Evolutionary conservation across 2,113 vertebrate species (phyloP).

Genomic region (Thamnophis sirtalis): DNA sequence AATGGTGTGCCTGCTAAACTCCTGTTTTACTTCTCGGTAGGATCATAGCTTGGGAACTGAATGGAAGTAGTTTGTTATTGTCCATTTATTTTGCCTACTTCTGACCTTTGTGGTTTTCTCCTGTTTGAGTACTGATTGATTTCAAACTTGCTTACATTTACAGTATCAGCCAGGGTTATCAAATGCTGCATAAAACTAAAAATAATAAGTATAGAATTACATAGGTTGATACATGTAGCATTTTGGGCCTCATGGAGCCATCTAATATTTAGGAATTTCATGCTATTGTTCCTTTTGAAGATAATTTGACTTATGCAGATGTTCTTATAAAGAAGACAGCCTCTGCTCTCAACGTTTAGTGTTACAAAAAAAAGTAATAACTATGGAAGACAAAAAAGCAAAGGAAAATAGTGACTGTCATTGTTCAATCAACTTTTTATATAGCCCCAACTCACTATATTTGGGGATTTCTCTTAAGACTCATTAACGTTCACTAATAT

Average conservation of each 20-base stretch:
- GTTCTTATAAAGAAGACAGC: not conserved
- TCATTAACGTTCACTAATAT: not conserved
- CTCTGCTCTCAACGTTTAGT: not conserved
- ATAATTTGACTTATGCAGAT: not conserved
- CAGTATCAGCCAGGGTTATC: not conserved
- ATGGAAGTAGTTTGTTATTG: not conserved
- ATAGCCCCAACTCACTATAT: not conserved
- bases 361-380: not conserved
- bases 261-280: not conserved
- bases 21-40: not conserved
- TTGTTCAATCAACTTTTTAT: not conserved
- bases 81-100: not conserved
- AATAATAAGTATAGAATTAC: not conserved
- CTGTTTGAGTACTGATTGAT: not conserved
- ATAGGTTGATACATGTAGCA: not conserved
- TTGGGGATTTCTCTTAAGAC: not conserved
- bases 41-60: not conserved
- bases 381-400: not conserved
- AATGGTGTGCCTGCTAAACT: not conserved
- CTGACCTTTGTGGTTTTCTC: not conserved
- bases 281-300: not conserved
- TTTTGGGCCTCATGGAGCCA: not conserved
- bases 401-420: not conserved
- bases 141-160: not conserved
- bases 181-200: not conserved